Base-by-base conservation (phyloP, 2,797 vertebrate genomes). In the Myotis planiceps region DNA sequence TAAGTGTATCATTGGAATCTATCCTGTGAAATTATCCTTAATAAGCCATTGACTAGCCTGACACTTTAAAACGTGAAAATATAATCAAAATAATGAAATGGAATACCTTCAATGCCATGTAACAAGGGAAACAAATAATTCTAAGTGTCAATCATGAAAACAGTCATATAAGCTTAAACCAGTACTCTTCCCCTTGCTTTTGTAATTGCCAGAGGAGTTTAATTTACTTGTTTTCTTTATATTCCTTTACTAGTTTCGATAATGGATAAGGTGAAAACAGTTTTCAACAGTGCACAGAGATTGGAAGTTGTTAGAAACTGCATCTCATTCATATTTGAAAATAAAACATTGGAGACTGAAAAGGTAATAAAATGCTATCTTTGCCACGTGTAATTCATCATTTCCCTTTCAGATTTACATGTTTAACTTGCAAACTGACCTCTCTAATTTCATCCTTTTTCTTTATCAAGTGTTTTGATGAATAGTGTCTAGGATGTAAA, bases 281-380 rank as follows among this genome's bases (percentile, higher is more conserved):
- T 99, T 98, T 99, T 99, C 98, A 99, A 99, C 98, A 99, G 99
- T 90, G 99, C 99, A 93, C 99, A 99, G 79, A 99, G 99, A 96
- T 98, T 99, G 96, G 99, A 99, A 98, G 99, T 99, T 97, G 99
- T 99, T 95, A 99, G 99, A 96, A 99, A 98, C 97, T 99, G 99
- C 98, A 99, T 99, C 97, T 98, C 99, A 0, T 99, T 99, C 96
- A 99, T 99, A 98, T 99, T 99, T 96, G 99, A 99, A 98, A 99
- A 99, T 98, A 99, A 99, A 98, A 99, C 99, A 96, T 98, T 99
- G 98, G 99, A 99, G 98, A 99, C 99, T 15, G 99, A 99, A 97
- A 99, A 99, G 99, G 99, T 99, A 99, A 98, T 97, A 97, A 97
- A 93, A 96, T 88, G 19, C 2, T 29, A 4, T 79, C 74, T 97